Conservation (phyloP, 2,797 vertebrate genomes). For the Cetoscarus ocellatus region DNA sequence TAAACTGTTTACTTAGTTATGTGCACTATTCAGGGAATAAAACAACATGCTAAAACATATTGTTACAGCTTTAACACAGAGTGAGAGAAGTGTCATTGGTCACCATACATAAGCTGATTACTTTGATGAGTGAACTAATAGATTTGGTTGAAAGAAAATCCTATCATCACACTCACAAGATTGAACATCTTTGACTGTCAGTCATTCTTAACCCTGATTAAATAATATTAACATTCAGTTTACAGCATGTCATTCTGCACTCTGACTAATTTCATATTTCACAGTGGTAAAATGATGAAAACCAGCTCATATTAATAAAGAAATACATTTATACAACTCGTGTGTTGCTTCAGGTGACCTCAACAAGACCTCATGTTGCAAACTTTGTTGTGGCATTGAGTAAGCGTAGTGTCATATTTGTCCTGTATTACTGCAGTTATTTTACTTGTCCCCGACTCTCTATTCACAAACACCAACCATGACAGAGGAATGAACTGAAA, state of each 20-base stretch:
- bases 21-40: too few species aligned
- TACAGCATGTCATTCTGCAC: not conserved
- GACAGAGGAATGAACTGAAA: too few species aligned
- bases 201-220: constrained; percentile 41
- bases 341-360: too few species aligned
- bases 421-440: too few species aligned
- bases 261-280: constrained; percentile 20
- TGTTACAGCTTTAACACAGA: too few species aligned
- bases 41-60: not conserved
- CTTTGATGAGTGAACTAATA: constrained; percentile 44
- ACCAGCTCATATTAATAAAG: not conserved
- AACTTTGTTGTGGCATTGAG: too few species aligned
- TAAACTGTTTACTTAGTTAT: too few species aligned
- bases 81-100: not conserved
- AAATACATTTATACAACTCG: too few species aligned
- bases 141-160: constrained; percentile 53
- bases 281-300: not conserved
- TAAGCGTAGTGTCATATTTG: too few species aligned
- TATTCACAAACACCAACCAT: too few species aligned
- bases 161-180: constrained; percentile 23
- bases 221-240: constrained; percentile 21
- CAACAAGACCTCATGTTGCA: too few species aligned
- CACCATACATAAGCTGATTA: constrained; percentile 34
- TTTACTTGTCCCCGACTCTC: too few species aligned
- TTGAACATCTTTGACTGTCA: constrained; percentile 31